Evolutionary conservation across 2,113 vertebrate genomes (phyloP).

Genomic region (Myotis yumanensis): DNA sequence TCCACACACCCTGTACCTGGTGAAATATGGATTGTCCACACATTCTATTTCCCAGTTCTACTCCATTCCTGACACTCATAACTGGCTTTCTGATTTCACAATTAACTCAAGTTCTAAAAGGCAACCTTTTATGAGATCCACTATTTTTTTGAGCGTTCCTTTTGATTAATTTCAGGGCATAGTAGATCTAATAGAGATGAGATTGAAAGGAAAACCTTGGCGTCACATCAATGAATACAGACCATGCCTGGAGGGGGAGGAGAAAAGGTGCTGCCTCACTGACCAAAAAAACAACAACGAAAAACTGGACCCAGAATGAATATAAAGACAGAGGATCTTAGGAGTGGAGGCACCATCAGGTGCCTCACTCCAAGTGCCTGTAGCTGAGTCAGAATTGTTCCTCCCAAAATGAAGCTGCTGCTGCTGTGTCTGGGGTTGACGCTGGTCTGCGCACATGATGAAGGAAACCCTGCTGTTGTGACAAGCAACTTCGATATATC

Average conservation of each 20-base stretch:
- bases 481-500: fast-evolving
- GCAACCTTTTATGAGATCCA: not conserved
- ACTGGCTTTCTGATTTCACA: not conserved
- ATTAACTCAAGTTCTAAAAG: not conserved
- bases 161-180: constrained; percentile 25
- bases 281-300: too few relatives aligned
- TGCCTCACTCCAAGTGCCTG: not conserved
- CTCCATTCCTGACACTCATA: not conserved
- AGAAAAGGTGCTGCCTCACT: fast-evolving
- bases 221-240: not conserved
- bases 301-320: not conserved
- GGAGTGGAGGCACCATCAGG: fast-evolving
- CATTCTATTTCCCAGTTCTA: not conserved
- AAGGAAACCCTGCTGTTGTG: fast-evolving
- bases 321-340: not conserved
- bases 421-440: constrained; percentile 38
- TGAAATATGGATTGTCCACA: not conserved
- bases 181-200: not conserved
- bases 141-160: not conserved
- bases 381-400: fast-evolving
- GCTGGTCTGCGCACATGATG: not conserved
- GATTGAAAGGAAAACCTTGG: constrained; percentile 13
- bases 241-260: not conserved
- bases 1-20: not conserved
- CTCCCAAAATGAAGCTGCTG: constrained; percentile 49